Conservation (phyloP, 1,140 invertebrate species). For the Vollenhovia emeryi region DNA sequence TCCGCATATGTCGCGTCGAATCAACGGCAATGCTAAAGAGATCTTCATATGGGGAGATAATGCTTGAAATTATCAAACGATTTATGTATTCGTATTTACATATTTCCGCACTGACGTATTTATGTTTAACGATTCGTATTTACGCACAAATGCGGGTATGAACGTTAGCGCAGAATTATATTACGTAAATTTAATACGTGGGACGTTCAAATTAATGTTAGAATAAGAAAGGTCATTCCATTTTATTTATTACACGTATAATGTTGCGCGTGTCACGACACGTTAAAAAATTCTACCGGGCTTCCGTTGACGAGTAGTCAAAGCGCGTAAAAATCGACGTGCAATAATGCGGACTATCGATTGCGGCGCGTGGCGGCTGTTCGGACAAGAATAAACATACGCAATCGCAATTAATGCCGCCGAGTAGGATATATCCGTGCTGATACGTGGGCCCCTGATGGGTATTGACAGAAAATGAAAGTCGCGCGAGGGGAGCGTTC, state of each 20-base stretch:
- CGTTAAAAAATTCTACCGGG: not conserved
- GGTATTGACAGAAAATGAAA: slow-evolving; percentile 55
- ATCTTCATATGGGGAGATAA: not conserved
- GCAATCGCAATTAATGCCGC: slow-evolving; percentile 33
- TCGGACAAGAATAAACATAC: slow-evolving; percentile 16
- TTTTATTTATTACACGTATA: not conserved
- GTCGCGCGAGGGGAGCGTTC: not conserved
- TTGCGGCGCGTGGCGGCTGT: not conserved
- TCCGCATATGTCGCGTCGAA: not conserved
- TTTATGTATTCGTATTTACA: not conserved
- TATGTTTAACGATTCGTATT: not conserved
- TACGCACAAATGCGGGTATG: not conserved
- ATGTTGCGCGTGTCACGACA: not conserved
- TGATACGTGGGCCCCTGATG: slow-evolving; percentile 8
- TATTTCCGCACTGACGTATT: not conserved
- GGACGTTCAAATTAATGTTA: not conserved
- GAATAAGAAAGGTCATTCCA: not conserved
- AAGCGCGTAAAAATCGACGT: not conserved
- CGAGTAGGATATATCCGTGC: slow-evolving; percentile 19
- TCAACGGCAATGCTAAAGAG: not conserved
- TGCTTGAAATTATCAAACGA: not conserved
- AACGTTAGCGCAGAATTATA: not conserved
- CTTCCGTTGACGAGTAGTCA: not conserved
- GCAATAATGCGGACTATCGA: not conserved
- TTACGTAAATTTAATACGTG: not conserved